Percentiles rank a stretch among this genome's conserved stretches.
These are phyloP conservation scores for Ylistrum balloti DNA, from an alignment of 1,140 invertebrate species.

Conservation along the genomic window DNA sequence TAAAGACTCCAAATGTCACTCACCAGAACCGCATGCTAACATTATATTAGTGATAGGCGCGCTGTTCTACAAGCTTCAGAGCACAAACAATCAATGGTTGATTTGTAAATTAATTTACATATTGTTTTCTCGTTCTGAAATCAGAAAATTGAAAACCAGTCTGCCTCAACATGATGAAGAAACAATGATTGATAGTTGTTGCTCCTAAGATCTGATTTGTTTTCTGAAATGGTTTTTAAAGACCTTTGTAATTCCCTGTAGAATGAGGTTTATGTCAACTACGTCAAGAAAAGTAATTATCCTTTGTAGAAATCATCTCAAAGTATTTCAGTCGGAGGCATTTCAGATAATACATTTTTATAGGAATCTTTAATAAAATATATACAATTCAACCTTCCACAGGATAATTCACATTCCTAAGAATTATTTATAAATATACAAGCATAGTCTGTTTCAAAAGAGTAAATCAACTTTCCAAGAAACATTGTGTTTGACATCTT, in stretches of 20 bases:
- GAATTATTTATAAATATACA: background rate
- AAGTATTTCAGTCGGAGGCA: too few species aligned
- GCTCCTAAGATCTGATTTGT: background rate
- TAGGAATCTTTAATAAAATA: too few species aligned
- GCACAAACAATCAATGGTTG: background rate
- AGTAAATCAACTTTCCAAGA: too few species aligned
- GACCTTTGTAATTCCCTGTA: background rate
- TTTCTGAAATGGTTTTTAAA: constrained; percentile 9
- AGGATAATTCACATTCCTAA: background rate
- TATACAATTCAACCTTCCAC: too few species aligned
- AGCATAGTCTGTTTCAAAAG: too few species aligned
- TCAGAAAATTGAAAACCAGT: background rate
- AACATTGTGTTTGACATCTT: too few species aligned
- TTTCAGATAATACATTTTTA: too few species aligned
- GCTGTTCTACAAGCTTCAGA: background rate
- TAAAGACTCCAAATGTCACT: background rate
- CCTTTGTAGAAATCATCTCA: background rate
- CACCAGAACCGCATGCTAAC: background rate
- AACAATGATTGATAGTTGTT: background rate
- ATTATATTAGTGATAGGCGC: background rate
- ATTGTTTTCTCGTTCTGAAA: background rate
- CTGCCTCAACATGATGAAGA: background rate
- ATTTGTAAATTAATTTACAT: background rate
- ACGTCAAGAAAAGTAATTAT: background rate
- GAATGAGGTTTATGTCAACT: background rate